Evolutionary conservation across 1,140 invertebrate species (phyloP), one percentile per base, ranked within the genome.

Genomic region (Monochamus saltuarius): DNA sequence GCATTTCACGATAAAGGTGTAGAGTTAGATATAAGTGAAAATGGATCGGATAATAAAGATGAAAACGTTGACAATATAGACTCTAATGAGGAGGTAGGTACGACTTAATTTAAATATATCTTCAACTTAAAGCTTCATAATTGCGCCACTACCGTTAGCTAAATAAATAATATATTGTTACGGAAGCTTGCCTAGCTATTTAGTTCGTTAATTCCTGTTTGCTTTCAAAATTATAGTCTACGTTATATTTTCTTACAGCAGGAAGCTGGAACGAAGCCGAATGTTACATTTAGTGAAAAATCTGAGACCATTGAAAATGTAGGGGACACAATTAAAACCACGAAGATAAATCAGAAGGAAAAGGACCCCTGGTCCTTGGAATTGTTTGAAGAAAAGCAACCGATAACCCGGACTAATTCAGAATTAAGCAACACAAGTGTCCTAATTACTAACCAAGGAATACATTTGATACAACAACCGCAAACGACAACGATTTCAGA

Each of bases 1-100:
- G 73, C 73, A 14, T 69, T 81, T 34, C 72, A 71, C 46, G 62
- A 67, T 40, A 65, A 70, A 64, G 59, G 62, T 4, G 55, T 56
- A 42, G 62, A 68, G 14, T 14, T 62, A 13, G 62, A 61, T 37
- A 49, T 57, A 43, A 64, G 55, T 47, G 67, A 65, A 37, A 55
- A 43, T 36, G 54, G 54, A 9, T 36, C 54, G 17, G 54, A 29
- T 34, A 40, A 53, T 64, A 19, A 62, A 62, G 37, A 50, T 59
- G 45, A 50, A 64, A 46, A 59, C 62, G 22, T 35, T 6, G 29
- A 64, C 59, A 46, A 14, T 38, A 49, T 34, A 8, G 43, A 56
- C 39, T 29, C 13, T 37, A 29, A 55, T 47, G 9, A 6, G 2
- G 29, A 19, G 4, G 57, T 49, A 37, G 19, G 29, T 16, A n/a